Evolutionary conservation across 2,888 invertebrate species (phyloP).

Genomic region (Chymomyza fuscimana): DNA sequence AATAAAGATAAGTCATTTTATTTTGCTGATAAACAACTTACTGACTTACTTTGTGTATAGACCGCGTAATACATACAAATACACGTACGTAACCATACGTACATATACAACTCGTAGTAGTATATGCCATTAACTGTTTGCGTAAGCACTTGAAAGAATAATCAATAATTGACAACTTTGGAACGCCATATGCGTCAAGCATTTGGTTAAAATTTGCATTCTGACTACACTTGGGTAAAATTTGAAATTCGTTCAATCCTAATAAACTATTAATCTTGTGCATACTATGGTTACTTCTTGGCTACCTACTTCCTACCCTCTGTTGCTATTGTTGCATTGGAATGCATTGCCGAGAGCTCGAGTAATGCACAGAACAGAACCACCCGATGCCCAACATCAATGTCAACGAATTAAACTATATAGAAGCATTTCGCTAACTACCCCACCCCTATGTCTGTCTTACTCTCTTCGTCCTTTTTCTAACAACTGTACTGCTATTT

Average conservation of each 20-base stretch:
- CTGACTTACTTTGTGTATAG: slow-evolving; percentile 61
- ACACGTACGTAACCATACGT: slow-evolving; percentile 21
- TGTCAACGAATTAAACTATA: slow-evolving; percentile 49
- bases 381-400: slow-evolving; percentile 61
- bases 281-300: slow-evolving; percentile 1
- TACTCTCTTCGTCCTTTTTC: slow-evolving; percentile 11
- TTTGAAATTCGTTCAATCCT: background rate
- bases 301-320: background rate
- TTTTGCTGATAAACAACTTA: slow-evolving; percentile 60
- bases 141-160: slow-evolving; percentile 67
- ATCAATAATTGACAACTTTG: slow-evolving; percentile 67
- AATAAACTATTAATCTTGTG: slow-evolving; percentile 3
- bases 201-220: background rate
- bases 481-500: slow-evolving; percentile 15
- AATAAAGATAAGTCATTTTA: slow-evolving; percentile 57
- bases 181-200: slow-evolving; percentile 54
- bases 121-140: slow-evolving; percentile 41
- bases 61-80: slow-evolving; percentile 22
- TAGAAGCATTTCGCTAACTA: slow-evolving; percentile 16
- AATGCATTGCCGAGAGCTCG: slow-evolving; percentile 48
- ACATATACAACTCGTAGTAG: background rate
- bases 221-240: background rate
- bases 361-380: slow-evolving; percentile 21
- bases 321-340: slow-evolving; percentile 59
- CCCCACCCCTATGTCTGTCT: slow-evolving; percentile 49